Percentiles rank a stretch among this genome's conserved stretches.
Conservation (phyloP, 2,113 vertebrate genomes). For the Scophthalmus maximus region DNA sequence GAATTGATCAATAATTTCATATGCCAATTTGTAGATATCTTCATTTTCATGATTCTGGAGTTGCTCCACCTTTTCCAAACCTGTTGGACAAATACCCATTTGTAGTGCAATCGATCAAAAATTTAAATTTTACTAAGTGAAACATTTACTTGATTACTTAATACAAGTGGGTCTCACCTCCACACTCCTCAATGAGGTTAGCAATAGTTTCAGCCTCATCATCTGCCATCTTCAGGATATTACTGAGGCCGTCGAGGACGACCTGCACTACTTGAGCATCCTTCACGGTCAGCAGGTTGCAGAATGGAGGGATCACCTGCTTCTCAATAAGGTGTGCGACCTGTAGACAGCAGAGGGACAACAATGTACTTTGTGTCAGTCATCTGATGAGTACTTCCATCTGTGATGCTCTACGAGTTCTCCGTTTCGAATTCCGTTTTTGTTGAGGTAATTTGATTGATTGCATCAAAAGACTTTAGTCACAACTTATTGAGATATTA, state of each 20-base stretch:
- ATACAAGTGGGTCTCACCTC: slow-evolving; percentile 86
- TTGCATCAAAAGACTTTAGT: neutral
- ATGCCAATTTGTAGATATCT: slow-evolving; percentile 99
- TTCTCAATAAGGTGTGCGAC: slow-evolving; percentile 98
- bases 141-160: too few relatives aligned
- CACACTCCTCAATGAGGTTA: slow-evolving; percentile 98
- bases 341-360: slow-evolving; percentile 69
- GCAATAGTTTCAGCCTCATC: slow-evolving; percentile 98
- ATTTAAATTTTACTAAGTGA: neutral
- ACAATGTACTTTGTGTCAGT: neutral
- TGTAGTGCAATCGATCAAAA: neutral
- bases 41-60: slow-evolving; percentile 99
- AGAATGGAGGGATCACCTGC: slow-evolving; percentile 98
- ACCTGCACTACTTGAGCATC: slow-evolving; percentile 99
- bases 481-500: neutral
- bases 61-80: slow-evolving; percentile 98
- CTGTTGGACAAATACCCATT: slow-evolving; percentile 69
- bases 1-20: slow-evolving; percentile 99
- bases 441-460: neutral
- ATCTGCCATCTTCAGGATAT: slow-evolving; percentile 99
- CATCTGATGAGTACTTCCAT: neutral
- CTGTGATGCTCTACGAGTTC: neutral
- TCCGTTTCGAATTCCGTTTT: neutral
- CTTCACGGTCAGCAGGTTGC: slow-evolving; percentile 98
- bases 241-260: slow-evolving; percentile 98